A percentile compares a stretch with the other conserved stretches of the same genome.
phyloP scores from a whole-genome alignment of 2,113 vertebrate species.

The Zonotrichia leucophrys region DNA sequence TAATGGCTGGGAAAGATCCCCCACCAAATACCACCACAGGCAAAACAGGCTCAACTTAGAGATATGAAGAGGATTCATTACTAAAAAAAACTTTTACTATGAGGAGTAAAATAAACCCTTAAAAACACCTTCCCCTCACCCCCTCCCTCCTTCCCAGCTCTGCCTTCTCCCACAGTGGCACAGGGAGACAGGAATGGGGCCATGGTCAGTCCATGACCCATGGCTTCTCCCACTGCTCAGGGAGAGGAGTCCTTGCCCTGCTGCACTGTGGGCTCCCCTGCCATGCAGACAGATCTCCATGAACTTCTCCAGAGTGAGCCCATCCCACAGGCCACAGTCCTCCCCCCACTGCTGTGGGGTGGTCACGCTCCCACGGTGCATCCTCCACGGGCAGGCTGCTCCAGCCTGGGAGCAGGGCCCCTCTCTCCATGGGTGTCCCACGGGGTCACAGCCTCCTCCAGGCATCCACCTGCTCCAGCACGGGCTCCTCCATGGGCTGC shows the following conservation, averaged over 20 bases:
- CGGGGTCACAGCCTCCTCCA: background rate
- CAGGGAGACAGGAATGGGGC: background rate
- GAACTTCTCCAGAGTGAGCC: background rate
- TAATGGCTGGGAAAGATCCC: background rate
- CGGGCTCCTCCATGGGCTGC: background rate
- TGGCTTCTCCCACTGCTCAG: background rate
- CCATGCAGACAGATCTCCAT: background rate
- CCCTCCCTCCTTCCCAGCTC: background rate
- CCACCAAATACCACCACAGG: background rate
- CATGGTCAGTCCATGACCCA: background rate
- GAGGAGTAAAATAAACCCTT: background rate
- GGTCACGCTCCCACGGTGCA: background rate
- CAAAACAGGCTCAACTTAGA: background rate
- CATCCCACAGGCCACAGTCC: background rate
- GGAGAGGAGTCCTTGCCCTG: background rate
- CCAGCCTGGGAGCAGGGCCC: background rate
- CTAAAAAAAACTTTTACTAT: background rate
- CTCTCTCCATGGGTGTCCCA: background rate
- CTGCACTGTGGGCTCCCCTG: background rate
- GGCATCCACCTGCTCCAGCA: background rate
- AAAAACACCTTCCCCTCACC: background rate
- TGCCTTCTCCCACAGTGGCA: background rate
- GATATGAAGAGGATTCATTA: background rate
- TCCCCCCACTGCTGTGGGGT: background rate
- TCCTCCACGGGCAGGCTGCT: background rate